phyloP scores from a whole-genome alignment of 2,113 vertebrate species.

The Nerophis lumbriciformis region DNA sequence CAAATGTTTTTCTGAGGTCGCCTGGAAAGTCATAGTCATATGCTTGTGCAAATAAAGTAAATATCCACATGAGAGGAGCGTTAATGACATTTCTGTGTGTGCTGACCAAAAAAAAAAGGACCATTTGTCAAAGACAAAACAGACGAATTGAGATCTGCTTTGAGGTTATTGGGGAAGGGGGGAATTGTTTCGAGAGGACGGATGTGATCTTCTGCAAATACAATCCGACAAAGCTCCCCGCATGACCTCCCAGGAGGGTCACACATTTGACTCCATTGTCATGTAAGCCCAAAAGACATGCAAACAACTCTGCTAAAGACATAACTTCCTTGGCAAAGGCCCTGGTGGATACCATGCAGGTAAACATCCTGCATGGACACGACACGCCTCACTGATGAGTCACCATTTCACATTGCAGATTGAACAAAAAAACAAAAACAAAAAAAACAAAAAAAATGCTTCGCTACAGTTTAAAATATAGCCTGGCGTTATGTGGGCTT shows the following conservation, averaged over 20 bases:
- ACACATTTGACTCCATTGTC: not conserved
- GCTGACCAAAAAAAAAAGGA: not conserved
- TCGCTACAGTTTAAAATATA: too few relatives aligned
- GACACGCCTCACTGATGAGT: too few relatives aligned
- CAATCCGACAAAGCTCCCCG: not conserved
- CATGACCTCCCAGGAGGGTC: not conserved
- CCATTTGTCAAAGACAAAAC: conserved; percentile 4
- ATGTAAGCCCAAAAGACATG: not conserved
- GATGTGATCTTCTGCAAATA: not conserved
- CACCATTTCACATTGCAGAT: too few relatives aligned
- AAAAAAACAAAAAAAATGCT: too few relatives aligned
- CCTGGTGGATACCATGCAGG: too few relatives aligned
- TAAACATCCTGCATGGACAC: too few relatives aligned
- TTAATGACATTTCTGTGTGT: conserved; percentile 2
- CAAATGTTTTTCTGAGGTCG: too few relatives aligned
- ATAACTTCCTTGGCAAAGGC: not conserved
- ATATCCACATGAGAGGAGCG: not conserved
- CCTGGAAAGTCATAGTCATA: not conserved
- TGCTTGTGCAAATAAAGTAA: not conserved
- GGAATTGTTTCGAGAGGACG: not conserved
- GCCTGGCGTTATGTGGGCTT: too few relatives aligned
- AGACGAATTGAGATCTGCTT: not conserved
- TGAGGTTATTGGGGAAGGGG: not conserved
- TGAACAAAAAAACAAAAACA: too few relatives aligned
- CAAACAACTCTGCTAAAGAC: not conserved